Evolutionary conservation across 2,113 vertebrate species (phyloP), one percentile per base, ranked within the genome.

Genomic region (Takifugu bimaculatus): DNA sequence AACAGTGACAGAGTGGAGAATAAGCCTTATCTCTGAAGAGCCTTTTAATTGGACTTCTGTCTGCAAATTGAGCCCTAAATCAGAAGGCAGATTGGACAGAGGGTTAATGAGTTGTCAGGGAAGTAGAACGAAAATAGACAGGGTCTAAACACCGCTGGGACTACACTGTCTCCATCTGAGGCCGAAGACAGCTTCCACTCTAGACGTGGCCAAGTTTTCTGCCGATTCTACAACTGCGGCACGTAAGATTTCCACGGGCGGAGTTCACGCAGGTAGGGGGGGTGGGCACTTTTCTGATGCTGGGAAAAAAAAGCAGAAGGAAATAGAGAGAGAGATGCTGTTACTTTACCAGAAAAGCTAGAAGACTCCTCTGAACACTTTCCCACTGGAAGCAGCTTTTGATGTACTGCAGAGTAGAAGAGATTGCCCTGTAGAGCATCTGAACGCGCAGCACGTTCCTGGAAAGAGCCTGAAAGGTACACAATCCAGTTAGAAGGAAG

Each of bases 381-480:
- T 99, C 94, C 97, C 97, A 99, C 81, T 94, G 93, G 89, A 99
- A 99, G 77, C 97, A 99, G 92, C 96, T 98, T 79, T 92, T 94
- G 75, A 99, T 92, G 85, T 95, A 99, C 53, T 93, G 95, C 64
- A 94, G 63, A 15, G 92, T 91, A 48, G 92, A 93, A 91, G 88
- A 92, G 75, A 99, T 72, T 1, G 93, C 92, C 87, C 92, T 89
- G 67, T 90, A 93, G 74, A 97, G 89, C 67, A 91, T 93, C 83
- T 93, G 92, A 76, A 98, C 94, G 0, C 97, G 95, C 72, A 92
- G 69, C 79, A 96, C 91, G 63, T 99, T 98, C 77, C 94, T 91
- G 12, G 93, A 91, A 88, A 99, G 92, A 77, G 93, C 92, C 97
- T 99, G 88, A 62, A 78, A 81, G 9, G 68, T 0, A 74, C 27